Conservation (phyloP, 2,113 vertebrate species). For the Xiphorhynchus elegans region DNA sequence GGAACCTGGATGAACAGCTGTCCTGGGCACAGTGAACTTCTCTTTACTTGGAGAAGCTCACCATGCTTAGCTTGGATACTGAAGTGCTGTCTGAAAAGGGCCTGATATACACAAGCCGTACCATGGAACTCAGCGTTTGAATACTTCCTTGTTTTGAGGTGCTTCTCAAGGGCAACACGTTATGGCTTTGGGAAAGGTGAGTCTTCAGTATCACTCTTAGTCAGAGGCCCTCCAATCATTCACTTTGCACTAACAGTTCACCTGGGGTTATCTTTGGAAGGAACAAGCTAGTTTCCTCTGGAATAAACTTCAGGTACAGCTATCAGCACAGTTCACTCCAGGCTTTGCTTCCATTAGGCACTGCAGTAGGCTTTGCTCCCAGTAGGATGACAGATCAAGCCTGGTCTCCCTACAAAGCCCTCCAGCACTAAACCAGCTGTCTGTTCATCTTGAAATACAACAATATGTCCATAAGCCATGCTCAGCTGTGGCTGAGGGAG, state of each 20-base stretch:
- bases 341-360: not conserved
- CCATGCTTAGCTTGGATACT: not conserved
- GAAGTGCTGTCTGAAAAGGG: not conserved
- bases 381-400: not conserved
- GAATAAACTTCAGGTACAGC: not conserved
- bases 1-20: not conserved
- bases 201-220: not conserved
- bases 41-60: not conserved
- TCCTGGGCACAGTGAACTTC: not conserved
- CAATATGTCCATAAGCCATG: not conserved
- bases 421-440: not conserved
- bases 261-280: not conserved
- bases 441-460: not conserved
- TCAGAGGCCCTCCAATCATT: not conserved
- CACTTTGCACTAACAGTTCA: not conserved
- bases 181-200: not conserved
- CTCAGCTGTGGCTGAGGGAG: rapidly evolving
- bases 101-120: not conserved
- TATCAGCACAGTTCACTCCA: not conserved
- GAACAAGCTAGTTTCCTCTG: not conserved
- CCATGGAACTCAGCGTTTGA: not conserved
- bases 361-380: not conserved
- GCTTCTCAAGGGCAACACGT: not conserved
- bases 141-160: not conserved
- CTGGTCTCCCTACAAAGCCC: not conserved